Evolutionary conservation across 2,113 vertebrate genomes (phyloP).

Genomic region (Dicentrarchus labrax): DNA sequence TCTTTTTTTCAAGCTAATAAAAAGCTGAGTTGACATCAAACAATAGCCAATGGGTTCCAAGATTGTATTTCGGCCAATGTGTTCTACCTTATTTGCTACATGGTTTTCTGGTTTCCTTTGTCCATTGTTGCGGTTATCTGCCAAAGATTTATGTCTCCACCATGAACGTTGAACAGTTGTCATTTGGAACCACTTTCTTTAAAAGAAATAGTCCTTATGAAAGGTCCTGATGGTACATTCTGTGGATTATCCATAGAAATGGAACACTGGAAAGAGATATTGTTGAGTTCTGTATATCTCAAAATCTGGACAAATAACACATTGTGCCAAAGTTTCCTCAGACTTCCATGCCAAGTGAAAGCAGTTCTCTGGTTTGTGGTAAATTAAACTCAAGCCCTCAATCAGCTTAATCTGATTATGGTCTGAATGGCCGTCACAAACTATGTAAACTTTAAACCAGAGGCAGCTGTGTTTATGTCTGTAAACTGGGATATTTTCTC

Average conservation of each 20-base stretch:
- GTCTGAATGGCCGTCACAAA: constrained; percentile 1
- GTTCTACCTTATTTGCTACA: too few relatives aligned
- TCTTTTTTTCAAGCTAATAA: too few relatives aligned
- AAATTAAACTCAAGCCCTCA: background rate
- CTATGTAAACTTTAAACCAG: background rate
- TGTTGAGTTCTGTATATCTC: background rate
- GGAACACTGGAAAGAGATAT: background rate
- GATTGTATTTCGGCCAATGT: too few relatives aligned
- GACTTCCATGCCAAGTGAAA: background rate
- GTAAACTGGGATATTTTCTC: background rate
- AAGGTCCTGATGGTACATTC: background rate
- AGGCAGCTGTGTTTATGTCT: constrained; percentile 6
- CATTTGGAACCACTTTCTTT: background rate
- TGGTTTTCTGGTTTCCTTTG: too few relatives aligned
- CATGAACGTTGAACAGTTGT: background rate
- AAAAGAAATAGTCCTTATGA: background rate
- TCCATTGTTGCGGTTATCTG: too few relatives aligned
- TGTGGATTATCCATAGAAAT: background rate
- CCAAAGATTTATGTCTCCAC: too few relatives aligned
- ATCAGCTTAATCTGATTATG: background rate
- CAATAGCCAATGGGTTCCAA: too few relatives aligned
- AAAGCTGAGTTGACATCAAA: too few relatives aligned
- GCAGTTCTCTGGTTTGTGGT: constrained; percentile 16
- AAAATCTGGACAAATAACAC: background rate
- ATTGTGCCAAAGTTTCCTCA: background rate